phyloP scores from a whole-genome alignment of 2,888 invertebrate species.

The Acheta domesticus region DNA sequence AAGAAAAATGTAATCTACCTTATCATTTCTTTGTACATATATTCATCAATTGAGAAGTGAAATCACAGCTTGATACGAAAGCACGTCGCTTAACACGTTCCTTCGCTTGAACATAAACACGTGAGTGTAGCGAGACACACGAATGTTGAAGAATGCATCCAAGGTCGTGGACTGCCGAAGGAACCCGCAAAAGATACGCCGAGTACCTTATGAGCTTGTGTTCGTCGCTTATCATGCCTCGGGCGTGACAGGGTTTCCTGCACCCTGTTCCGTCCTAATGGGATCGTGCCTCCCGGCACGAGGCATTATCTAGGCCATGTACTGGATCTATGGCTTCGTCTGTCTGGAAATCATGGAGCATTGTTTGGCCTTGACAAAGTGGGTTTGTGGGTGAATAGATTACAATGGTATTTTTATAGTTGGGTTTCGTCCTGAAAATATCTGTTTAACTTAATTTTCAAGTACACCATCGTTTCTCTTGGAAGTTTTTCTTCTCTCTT shows the following conservation, averaged over 20 bases:
- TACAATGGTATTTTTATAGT: background rate
- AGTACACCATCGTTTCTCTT: no score
- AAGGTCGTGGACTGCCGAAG: background rate
- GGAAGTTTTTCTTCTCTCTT: no score
- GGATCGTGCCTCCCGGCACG: background rate
- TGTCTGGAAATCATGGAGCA: background rate
- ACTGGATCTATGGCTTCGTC: background rate
- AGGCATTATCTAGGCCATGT: background rate
- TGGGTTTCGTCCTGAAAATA: no score
- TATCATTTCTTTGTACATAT: no score
- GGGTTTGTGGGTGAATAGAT: background rate
- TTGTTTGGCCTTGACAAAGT: background rate
- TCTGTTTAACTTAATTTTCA: no score
- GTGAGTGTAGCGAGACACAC: no score
- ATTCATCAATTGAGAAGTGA: no score
- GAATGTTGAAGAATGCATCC: no score
- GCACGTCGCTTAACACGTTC: no score
- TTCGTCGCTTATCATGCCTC: background rate
- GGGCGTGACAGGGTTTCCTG: background rate
- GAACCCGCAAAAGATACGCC: slow-evolving; percentile 18
- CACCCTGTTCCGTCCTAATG: background rate
- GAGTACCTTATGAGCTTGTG: background rate
- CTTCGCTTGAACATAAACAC: no score
- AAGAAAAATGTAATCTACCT: no score
- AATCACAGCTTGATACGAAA: no score